These are phyloP conservation scores for Craterocephalus amniculus DNA, from an alignment of 2,797 vertebrate species.

Conservation along the genomic window DNA sequence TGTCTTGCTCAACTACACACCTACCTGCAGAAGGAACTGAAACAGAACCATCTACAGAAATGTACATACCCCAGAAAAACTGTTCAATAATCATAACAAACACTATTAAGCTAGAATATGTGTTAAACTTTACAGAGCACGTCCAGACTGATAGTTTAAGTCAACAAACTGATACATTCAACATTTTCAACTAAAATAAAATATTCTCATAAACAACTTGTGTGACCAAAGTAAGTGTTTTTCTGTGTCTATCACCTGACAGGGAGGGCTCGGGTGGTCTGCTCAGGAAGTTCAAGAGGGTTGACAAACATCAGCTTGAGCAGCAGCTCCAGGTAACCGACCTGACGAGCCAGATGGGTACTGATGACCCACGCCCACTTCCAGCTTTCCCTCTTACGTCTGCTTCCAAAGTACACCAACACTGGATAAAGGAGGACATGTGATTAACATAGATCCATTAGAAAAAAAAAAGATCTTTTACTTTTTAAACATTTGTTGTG, in stretches of 20 bases:
- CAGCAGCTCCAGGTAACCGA: slow-evolving; percentile 95
- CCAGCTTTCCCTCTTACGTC: slow-evolving; percentile 95
- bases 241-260: slow-evolving; percentile 85
- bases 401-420: slow-evolving; percentile 96
- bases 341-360: slow-evolving; percentile 91
- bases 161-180: background rate
- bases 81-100: too few species aligned
- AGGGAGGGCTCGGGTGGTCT: slow-evolving; percentile 96
- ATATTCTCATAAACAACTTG: background rate
- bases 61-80: too few species aligned
- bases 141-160: background rate
- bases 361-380: slow-evolving; percentile 97
- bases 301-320: slow-evolving; percentile 99
- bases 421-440: slow-evolving; percentile 75
- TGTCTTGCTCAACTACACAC: too few species aligned
- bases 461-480: background rate
- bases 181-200: background rate
- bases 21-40: background rate
- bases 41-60: background rate
- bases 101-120: too few species aligned
- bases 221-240: background rate
- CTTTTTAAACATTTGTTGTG: background rate
- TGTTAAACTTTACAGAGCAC: too few species aligned
- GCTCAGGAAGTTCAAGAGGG: slow-evolving; percentile 95
- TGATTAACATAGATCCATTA: background rate